Conservation (phyloP, 2,113 vertebrate species). For the Coracopsis vasa region DNA sequence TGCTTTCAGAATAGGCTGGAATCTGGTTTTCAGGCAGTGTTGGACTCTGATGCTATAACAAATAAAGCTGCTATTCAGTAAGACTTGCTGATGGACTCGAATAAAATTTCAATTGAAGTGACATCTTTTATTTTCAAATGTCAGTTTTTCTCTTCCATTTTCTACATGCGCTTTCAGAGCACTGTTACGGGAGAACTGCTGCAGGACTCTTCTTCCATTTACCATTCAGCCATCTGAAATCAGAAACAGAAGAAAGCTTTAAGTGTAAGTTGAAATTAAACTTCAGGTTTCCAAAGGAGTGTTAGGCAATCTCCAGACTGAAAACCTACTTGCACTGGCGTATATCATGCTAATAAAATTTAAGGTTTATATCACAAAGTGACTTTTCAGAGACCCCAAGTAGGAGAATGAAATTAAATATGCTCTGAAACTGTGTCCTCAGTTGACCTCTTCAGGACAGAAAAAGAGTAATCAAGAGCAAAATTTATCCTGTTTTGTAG, state of each 20-base stretch:
- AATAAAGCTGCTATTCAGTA: slow-evolving; percentile 43
- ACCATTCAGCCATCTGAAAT: background rate
- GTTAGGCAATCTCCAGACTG: background rate
- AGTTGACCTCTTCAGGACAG: background rate
- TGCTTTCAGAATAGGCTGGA: slow-evolving; percentile 55
- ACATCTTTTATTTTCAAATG: slow-evolving; percentile 53
- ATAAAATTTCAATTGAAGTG: slow-evolving; percentile 60
- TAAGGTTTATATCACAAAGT: background rate
- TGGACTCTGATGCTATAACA: slow-evolving; percentile 44
- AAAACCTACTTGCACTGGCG: background rate
- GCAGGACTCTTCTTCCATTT: background rate
- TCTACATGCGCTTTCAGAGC: background rate
- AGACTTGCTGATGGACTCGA: slow-evolving; percentile 52
- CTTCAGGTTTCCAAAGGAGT: background rate
- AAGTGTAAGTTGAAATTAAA: background rate
- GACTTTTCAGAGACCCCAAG: background rate
- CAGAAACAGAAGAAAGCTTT: background rate
- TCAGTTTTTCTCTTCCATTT: background rate
- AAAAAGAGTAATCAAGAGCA: background rate
- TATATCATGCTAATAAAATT: background rate
- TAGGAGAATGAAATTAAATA: background rate
- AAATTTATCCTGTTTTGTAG: background rate
- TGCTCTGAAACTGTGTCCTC: background rate
- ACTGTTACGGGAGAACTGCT: background rate
- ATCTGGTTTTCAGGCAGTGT: slow-evolving; percentile 39